A percentile compares a stretch with the other conserved stretches of the same genome.
Conservation (phyloP, 2,113 vertebrate genomes). For the Notarius quadriscutis region DNA sequence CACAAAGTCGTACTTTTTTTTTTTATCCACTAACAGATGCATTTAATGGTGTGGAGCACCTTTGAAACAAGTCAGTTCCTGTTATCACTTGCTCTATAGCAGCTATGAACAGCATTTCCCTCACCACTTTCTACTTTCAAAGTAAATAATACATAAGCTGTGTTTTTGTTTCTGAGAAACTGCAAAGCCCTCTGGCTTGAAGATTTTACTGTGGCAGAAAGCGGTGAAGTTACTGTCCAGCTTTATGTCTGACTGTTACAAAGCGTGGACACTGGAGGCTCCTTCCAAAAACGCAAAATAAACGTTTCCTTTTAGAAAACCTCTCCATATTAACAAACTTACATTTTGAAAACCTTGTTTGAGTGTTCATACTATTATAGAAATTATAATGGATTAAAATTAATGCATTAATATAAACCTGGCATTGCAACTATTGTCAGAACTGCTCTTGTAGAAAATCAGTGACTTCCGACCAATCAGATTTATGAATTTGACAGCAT, state of each 20-base stretch:
- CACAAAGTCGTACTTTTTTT: too few species aligned
- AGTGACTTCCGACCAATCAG: not conserved
- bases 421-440: not conserved
- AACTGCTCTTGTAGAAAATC: not conserved
- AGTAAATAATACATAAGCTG: not conserved
- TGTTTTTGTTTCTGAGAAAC: too few species aligned
- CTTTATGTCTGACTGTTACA: too few species aligned
- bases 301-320: too few species aligned
- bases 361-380: not conserved
- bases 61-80: not conserved
- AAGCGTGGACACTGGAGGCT: too few species aligned
- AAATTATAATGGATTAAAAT: not conserved
- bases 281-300: too few species aligned
- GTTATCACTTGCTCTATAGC: not conserved
- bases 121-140: not conserved
- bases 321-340: too few species aligned
- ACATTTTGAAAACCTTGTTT: too few species aligned
- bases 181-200: too few species aligned
- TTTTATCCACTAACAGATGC: too few species aligned
- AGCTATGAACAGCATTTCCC: not conserved
- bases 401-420: not conserved
- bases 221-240: too few species aligned
- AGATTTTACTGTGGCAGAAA: too few species aligned
- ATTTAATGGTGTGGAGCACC: not conserved
- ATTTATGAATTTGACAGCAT: not conserved